These are phyloP conservation scores for Bos javanicus DNA, from an alignment of 2,113 vertebrate species.

Conservation along the genomic window DNA sequence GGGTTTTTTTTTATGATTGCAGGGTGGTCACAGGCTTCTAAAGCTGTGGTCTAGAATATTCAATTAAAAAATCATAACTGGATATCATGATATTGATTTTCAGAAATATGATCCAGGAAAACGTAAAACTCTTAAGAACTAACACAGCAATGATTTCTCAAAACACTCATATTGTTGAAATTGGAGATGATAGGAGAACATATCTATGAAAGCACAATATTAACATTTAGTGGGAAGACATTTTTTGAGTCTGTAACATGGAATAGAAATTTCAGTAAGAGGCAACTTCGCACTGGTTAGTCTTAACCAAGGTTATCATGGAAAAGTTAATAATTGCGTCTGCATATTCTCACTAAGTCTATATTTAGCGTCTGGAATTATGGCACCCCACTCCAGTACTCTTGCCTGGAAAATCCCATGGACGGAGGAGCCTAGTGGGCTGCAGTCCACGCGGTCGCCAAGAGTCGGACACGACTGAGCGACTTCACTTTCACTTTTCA, in stretches of 20 bases:
- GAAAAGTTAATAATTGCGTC: not conserved
- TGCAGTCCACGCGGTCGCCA: too few species aligned
- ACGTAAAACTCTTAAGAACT: not conserved
- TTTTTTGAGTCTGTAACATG: not conserved
- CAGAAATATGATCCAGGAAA: constrained; percentile 25
- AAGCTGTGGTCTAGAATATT: not conserved
- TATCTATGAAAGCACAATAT: not conserved
- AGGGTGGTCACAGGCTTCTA: not conserved
- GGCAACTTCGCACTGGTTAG: not conserved
- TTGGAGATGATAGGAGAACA: not conserved
- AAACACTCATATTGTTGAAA: not conserved
- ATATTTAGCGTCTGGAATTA: not conserved
- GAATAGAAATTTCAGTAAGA: not conserved
- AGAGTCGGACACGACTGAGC: too few species aligned
- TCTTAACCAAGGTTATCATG: not conserved
- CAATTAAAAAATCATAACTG: not conserved
- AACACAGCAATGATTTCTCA: not conserved
- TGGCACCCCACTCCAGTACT: too few species aligned
- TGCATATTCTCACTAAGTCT: not conserved
- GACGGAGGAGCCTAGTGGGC: too few species aligned
- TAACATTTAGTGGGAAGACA: not conserved
- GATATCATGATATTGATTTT: constrained; percentile 1
- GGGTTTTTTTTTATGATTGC: not conserved
- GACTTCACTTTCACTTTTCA: too few species aligned
- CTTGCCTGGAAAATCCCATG: too few species aligned